These are phyloP conservation scores for Armadillidium nasatum DNA, from an alignment of 1,140 invertebrate genomes.

Conservation along the genomic window DNA sequence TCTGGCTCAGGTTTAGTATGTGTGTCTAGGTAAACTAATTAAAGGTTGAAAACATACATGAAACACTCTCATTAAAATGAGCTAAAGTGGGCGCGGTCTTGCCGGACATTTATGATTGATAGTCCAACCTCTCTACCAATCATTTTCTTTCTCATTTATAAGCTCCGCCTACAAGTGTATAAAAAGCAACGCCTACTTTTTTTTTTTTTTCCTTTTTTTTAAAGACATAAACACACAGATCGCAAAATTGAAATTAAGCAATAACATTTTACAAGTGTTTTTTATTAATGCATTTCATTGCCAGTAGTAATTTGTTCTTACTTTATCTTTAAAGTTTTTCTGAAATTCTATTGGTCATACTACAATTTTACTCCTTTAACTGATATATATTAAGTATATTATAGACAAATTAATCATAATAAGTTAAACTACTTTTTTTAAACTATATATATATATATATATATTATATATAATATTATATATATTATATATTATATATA, in stretches of 20 bases:
- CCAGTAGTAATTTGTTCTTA: too few relatives aligned
- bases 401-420: too few relatives aligned
- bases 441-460: background rate
- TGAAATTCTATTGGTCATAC: too few relatives aligned
- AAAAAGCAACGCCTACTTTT: background rate
- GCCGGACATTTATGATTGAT: background rate
- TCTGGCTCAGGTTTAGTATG: background rate
- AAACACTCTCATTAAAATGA: background rate
- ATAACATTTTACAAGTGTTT: slow-evolving; percentile 1
- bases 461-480: background rate
- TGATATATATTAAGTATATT: too few relatives aligned
- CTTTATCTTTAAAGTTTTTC: too few relatives aligned
- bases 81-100: background rate
- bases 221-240: too few relatives aligned
- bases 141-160: background rate
- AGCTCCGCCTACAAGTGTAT: background rate
- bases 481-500: slow-evolving; percentile 1
- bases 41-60: background rate
- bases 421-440: too few relatives aligned
- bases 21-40: slow-evolving; percentile 13
- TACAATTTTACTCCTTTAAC: too few relatives aligned
- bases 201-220: background rate
- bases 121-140: background rate
- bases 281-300: background rate
- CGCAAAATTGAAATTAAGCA: background rate